Base-by-base conservation (phyloP, 2,888 invertebrate genomes). In the Ichneumoninae sp. region DNA sequence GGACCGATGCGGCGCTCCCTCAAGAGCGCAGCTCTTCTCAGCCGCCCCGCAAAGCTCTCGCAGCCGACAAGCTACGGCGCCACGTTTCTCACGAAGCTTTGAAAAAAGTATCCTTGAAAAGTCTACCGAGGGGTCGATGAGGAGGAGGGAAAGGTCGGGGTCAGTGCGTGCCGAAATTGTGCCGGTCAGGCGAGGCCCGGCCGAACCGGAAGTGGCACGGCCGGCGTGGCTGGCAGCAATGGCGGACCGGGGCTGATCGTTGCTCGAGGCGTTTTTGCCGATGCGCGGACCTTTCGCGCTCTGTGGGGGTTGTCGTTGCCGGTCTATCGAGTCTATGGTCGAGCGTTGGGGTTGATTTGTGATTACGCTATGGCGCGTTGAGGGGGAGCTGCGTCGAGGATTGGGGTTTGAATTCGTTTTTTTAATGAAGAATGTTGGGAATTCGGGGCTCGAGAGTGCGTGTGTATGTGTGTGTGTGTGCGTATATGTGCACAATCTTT, bases 221-320 rank as follows among this genome's bases (percentile, higher is more conserved):
- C 83, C 80, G 83, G 83, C 83, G 69, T 19, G 60, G 65, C 22
- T 50, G 62, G 68, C 76, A 77, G 66, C 80, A 80, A 83, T 77
- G 80, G 80, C 83, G 33, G 80, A 72, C 68, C 3, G 13, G 47
- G 60, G 71, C 47, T 68, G 57, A 72, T 44, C 19, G 57, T 60
- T 30, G 4, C 8, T 26, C 26, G n/a, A 30, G 16, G 0, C 3
- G 1, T 44, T 13, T 3, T 16, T 16, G 44, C 7, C 40, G 40
- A 40, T 40, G 40, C 40, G 40, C 40, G 40, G 1, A 10, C 5
- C 1, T 2, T 8, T 10, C 8, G 10, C 40, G 40, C 40, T 40
- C 40, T 40, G 40, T 10, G 8, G 8, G 10, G 6, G 10, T 40
- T 5, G 1, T 44, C 44, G 16, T 44, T 44, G 13, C 16, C 16